Evolutionary conservation across 2,113 vertebrate genomes (phyloP).

Genomic region (Corapipo altera): DNA sequence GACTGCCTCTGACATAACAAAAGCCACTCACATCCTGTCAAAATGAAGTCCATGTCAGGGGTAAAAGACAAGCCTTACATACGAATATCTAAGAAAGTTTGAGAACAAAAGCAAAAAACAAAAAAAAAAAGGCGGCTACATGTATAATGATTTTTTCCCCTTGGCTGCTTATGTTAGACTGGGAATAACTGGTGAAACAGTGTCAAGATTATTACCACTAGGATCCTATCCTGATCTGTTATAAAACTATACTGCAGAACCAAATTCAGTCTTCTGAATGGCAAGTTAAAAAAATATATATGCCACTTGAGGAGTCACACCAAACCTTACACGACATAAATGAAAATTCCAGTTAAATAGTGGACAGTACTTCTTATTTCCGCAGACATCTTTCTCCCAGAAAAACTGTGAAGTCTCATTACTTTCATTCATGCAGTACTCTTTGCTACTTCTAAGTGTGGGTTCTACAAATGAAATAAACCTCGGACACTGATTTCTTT

Average conservation of each 20-base stretch:
- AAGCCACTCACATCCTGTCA: neutral
- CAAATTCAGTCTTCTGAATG: neutral
- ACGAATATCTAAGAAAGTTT: neutral
- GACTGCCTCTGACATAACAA: neutral
- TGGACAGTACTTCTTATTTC: neutral
- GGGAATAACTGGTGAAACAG: neutral
- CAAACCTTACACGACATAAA: fast-evolving
- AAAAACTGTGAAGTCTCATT: neutral
- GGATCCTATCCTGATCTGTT: neutral
- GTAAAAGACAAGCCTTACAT: neutral
- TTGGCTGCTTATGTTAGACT: neutral
- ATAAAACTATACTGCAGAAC: neutral
- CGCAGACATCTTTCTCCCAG: neutral
- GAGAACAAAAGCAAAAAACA: neutral
- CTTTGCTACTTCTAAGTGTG: neutral
- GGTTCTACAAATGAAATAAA: neutral
- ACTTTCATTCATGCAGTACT: neutral
- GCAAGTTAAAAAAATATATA: fast-evolving
- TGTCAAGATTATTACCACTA: neutral
- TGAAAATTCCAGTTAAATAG: neutral
- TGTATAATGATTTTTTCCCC: neutral
- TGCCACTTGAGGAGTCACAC: neutral
- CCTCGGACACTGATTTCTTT: neutral
- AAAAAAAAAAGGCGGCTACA: neutral
- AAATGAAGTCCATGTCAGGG: fast-evolving